phyloP scores from a whole-genome alignment of 2,113 vertebrate genomes.

The Cebus imitator region DNA sequence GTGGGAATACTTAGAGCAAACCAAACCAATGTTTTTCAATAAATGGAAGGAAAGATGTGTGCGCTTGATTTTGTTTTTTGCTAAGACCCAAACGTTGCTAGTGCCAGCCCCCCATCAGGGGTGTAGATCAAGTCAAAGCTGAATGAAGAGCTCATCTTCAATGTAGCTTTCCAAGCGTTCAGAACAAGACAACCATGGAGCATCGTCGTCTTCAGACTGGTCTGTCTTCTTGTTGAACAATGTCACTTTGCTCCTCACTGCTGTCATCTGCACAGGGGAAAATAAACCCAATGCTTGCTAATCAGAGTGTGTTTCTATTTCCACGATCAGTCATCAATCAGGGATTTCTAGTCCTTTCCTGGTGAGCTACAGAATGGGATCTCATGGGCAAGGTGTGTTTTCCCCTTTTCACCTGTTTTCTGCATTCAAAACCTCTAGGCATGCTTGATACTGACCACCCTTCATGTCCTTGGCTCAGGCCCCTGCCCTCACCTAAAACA shows the following conservation, averaged over 20 bases:
- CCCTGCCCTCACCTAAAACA: neutral
- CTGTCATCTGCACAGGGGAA: constrained; percentile 60
- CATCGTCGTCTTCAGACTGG: constrained; percentile 40
- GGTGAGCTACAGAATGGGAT: neutral
- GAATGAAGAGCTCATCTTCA: neutral
- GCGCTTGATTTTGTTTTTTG: neutral
- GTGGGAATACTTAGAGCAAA: constrained; percentile 5
- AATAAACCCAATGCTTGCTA: neutral
- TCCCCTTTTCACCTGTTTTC: neutral
- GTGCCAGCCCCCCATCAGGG: neutral
- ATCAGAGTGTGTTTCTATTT: neutral
- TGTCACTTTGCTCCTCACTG: rapidly evolving
- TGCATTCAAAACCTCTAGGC: neutral
- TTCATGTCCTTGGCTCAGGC: neutral
- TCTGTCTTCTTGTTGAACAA: constrained; percentile 43
- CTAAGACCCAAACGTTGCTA: neutral
- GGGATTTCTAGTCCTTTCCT: neutral
- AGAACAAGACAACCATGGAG: neutral
- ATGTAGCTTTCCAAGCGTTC: neutral
- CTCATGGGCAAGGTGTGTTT: neutral
- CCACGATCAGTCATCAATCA: neutral
- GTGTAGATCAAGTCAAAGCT: neutral
- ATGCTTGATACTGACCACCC: neutral
- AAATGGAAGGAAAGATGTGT: neutral
- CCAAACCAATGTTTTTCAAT: neutral